Evolutionary conservation across 2,888 invertebrate genomes (phyloP).

Genomic region (Netelia virgata): DNA sequence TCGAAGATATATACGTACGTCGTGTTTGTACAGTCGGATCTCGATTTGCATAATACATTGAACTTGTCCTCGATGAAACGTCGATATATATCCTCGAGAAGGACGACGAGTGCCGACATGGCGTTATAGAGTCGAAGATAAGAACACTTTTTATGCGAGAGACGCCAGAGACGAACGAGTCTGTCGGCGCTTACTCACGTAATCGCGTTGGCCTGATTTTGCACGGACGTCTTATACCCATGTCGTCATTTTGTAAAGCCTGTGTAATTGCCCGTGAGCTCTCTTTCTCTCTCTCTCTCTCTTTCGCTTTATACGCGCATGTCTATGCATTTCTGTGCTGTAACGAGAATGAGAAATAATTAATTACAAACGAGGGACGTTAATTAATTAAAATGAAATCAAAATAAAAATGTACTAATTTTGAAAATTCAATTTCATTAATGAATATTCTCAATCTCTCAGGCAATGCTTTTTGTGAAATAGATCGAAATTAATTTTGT

Average conservation of each 20-base stretch:
- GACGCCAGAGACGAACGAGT: slow-evolving; percentile 10
- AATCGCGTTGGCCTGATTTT: slow-evolving; percentile 67
- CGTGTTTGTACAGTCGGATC: too few relatives aligned
- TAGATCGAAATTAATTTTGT: too few relatives aligned
- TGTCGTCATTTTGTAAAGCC: slow-evolving; percentile 55
- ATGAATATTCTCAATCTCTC: not conserved
- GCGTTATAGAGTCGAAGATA: slow-evolving; percentile 24
- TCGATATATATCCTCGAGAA: slow-evolving; percentile 49
- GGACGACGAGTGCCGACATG: slow-evolving; percentile 3
- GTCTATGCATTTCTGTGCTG: not conserved
- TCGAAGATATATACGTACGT: too few relatives aligned
- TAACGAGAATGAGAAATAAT: not conserved
- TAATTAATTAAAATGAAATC: too few relatives aligned
- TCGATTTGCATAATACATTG: slow-evolving; percentile 17
- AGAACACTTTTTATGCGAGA: slow-evolving; percentile 54
- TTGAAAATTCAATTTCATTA: not conserved
- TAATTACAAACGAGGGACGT: not conserved
- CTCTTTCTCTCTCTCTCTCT: too few relatives aligned
- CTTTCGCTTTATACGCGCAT: too few relatives aligned
- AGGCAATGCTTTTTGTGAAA: not conserved
- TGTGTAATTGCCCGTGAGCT: slow-evolving; percentile 18
- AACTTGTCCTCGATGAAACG: slow-evolving; percentile 52
- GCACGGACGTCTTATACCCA: slow-evolving; percentile 29
- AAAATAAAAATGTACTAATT: too few relatives aligned
- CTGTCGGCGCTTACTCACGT: slow-evolving; percentile 52